Conservation (phyloP, 2,113 vertebrate species). For the Cebus imitator region DNA sequence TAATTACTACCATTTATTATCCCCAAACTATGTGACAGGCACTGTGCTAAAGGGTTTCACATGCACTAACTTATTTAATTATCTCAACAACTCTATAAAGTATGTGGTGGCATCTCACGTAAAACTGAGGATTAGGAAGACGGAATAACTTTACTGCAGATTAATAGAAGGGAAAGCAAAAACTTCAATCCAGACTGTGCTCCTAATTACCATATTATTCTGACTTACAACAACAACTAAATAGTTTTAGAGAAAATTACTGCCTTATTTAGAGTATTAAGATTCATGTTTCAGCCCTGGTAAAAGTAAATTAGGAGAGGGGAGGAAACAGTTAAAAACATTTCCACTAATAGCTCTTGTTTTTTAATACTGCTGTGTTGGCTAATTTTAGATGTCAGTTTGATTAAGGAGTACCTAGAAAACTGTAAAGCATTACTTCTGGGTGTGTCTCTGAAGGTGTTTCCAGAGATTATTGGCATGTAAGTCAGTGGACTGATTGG, state of each 20-base stretch:
- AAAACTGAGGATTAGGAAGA: neutral
- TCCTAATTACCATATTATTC: neutral
- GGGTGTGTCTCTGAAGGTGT: neutral
- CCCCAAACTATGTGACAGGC: neutral
- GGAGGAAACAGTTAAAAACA: neutral
- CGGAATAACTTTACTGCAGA: neutral
- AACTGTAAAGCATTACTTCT: neutral
- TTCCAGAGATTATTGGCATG: neutral
- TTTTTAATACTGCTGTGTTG: neutral
- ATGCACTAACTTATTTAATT: neutral
- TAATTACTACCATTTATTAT: neutral
- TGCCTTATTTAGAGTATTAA: neutral
- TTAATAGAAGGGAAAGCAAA: neutral
- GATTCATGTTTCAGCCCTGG: neutral
- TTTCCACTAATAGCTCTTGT: neutral
- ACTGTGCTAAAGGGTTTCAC: neutral
- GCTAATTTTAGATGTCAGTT: neutral
- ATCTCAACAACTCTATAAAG: neutral
- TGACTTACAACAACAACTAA: neutral
- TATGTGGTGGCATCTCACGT: neutral
- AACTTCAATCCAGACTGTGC: neutral
- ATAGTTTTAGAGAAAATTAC: neutral
- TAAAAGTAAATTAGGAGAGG: neutral
- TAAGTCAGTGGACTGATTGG: neutral
- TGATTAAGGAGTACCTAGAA: neutral